Evolutionary conservation across 2,888 invertebrate genomes (phyloP), one percentile per base, ranked within the genome.

Genomic region (Carpatolechia fugitivella): DNA sequence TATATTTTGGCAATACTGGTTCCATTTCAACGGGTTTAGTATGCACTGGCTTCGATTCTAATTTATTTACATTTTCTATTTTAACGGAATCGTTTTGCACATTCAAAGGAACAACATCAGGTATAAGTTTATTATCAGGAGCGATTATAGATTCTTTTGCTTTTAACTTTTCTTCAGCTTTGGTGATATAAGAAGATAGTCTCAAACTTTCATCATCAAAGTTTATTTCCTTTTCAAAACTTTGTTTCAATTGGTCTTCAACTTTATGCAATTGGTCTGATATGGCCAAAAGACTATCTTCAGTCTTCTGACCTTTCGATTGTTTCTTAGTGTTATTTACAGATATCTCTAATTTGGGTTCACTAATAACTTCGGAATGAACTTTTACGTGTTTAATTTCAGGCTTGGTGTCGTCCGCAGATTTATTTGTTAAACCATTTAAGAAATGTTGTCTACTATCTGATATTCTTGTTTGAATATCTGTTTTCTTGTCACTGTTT

Each of bases 401-500:
- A 60, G 77, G 66, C 36, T 61, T 52, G 58, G 64, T 50, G 61
- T 77, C 75, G 16, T 83, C 80, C 54, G 63, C 63, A 29, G 73
- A 69, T 63, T 77, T 80, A 60, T 72, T 77, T 35, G 91, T 80
- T 75, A 90, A 66, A 70, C 91, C 76, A 77, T 92, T 77, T 67
- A 91, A 70, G 77, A 92, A 78, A 76, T 80, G 76, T 76, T 84
- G 55, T 75, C 91, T 74, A 77, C 91, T 79, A 76, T 91, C 80
- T 70, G 91, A 81, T 82, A 90, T 82, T 66, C 89, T 74, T 73
- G 76, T 80, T 80, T 92, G 82, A 72, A 91, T 61, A 78, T 91
- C 74, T 70, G 77, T 74, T 62, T 78, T 80, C 61, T 79, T 83
- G 35, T 89, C 87, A 60, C 79, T 83, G 60, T 85, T 84, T 61